These are phyloP conservation scores for Narcine bancroftii DNA, from an alignment of 2,113 vertebrate species.

Conservation along the genomic window DNA sequence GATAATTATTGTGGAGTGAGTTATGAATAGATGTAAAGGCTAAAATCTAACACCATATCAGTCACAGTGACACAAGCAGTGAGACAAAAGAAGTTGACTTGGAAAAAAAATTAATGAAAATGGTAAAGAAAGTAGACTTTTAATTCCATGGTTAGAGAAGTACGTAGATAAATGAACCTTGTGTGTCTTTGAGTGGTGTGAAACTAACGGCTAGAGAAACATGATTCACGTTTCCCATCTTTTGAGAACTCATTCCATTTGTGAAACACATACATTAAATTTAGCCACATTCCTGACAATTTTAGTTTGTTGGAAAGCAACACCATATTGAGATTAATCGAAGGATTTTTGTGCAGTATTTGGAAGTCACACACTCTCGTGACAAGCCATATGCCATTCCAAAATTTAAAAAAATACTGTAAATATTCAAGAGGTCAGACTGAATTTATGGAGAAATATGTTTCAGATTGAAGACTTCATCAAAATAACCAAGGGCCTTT, in stretches of 20 bases:
- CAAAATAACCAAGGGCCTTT: too few relatives aligned
- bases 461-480: too few relatives aligned
- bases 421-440: too few relatives aligned
- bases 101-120: neutral
- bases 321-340: neutral
- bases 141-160: neutral
- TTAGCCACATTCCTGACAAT: neutral
- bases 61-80: neutral
- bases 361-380: neutral
- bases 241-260: slow-evolving; percentile 5
- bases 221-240: slow-evolving; percentile 12
- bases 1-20: neutral
- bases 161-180: neutral
- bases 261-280: neutral
- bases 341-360: neutral
- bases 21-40: neutral
- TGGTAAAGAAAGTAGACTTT: slow-evolving; percentile 8
- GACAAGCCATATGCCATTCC: neutral
- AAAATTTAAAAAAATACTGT: too few relatives aligned
- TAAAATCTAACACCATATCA: slow-evolving; percentile 11
- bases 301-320: slow-evolving; percentile 16
- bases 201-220: neutral
- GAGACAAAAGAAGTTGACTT: neutral
- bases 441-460: too few relatives aligned
- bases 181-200: neutral